Evolutionary conservation across 2,888 invertebrate species (phyloP), one percentile per base, ranked within the genome.

Genomic region (Pyralis farinalis): DNA sequence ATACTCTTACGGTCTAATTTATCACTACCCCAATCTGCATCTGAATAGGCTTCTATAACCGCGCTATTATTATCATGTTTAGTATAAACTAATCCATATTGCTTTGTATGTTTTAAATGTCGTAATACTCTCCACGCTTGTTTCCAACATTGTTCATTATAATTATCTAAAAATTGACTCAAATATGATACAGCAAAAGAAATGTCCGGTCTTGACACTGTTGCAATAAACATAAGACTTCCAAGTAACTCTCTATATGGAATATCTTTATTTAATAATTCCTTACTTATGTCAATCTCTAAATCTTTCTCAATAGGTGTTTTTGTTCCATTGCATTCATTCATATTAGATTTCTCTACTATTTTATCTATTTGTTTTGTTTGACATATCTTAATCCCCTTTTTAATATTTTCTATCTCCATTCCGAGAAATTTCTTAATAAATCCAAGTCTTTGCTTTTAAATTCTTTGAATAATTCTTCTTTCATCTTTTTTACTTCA

Each of bases 241-340:
- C 42, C 42, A 4, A 38, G 22, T 4, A 42, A 34, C 9, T 42
- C 34, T 25, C 38, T 30, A 20, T 38, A 42, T 8, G 42, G 42
- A 7, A 42, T 20, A 25, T 42, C 29, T 6, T 5, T 16, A n/a
- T 38, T 30, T 12, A 30, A 9, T 11, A 16, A 12, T 16, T 35
- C 20, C n/a, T n/a, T n/a, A 12, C 29, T 32, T 12, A 33, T 27
- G 27, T 22, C 6, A 5, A 30, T 3, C 9, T 29, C 10, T 7
- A 35, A 34, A 12, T 29, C 27, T 7, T 10, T 25, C 25, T 30
- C 38, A 34, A 38, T 42, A 7, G 42, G 42, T 27, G 35, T 34
- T 7, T 34, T 9, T 11, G 4, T 6, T 25, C 31, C 37, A 25
- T 30, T 40, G 25, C 44, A 37, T 8, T 44, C 30, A 9, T 21